phyloP scores from a whole-genome alignment of 92 coral and sea anemone species.

The Palythoa grandis region DNA sequence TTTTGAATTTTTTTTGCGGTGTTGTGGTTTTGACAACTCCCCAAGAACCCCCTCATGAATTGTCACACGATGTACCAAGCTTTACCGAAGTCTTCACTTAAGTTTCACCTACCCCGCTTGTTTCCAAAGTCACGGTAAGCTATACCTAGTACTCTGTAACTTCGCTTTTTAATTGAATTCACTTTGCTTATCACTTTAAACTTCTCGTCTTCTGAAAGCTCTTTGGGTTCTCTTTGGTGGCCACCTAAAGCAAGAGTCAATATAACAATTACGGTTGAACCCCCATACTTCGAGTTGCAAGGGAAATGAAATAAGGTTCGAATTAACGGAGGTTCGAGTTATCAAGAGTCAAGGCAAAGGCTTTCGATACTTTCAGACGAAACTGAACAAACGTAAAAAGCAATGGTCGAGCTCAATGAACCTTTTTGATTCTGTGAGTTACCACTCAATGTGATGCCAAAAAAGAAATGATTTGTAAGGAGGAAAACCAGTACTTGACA shows the following conservation, averaged over 20 bases:
- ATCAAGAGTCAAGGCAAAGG: too few species aligned
- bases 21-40: not conserved
- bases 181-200: not conserved
- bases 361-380: too few species aligned
- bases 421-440: too few species aligned
- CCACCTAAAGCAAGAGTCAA: not conserved
- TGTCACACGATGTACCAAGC: not conserved
- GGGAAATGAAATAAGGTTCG: too few species aligned
- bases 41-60: not conserved
- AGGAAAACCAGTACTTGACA: too few species aligned
- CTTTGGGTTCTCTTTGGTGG: constrained; percentile 4
- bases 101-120: not conserved
- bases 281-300: too few species aligned
- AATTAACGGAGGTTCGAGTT: too few species aligned
- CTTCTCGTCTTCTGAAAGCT: constrained; percentile 12
- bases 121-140: constrained; percentile 36
- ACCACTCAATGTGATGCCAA: too few species aligned
- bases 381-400: too few species aligned
- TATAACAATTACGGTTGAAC: not conserved
- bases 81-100: not conserved
- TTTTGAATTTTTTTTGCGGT: too few species aligned
- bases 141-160: constrained; percentile 25
- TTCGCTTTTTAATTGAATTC: constrained; percentile 9
- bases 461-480: too few species aligned
- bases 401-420: too few species aligned